These are phyloP conservation scores for Datnioides undecimradiatus DNA, from an alignment of 2,113 vertebrate genomes.

Conservation along the genomic window DNA sequence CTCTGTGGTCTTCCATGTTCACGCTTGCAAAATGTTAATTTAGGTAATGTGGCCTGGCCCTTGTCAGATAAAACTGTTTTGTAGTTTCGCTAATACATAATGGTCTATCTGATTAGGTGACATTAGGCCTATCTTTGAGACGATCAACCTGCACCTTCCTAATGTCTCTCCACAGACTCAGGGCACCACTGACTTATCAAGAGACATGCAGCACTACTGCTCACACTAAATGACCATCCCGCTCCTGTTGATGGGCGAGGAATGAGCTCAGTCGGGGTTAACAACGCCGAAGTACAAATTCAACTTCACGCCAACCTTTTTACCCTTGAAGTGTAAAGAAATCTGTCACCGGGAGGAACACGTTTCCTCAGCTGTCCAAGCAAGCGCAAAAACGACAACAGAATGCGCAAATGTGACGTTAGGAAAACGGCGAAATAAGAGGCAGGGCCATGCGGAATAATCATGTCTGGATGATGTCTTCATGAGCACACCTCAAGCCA, in stretches of 20 bases:
- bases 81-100: slow-evolving; percentile 98
- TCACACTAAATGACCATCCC: slow-evolving; percentile 63
- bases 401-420: slow-evolving; percentile 43
- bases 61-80: slow-evolving; percentile 96
- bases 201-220: slow-evolving; percentile 62
- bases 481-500: slow-evolving; percentile 61
- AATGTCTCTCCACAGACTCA: slow-evolving; percentile 83
- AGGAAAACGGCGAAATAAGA: slow-evolving; percentile 41
- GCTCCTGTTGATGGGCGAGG: slow-evolving; percentile 30
- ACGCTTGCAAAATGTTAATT: slow-evolving; percentile 99
- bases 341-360: background rate
- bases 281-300: too few species aligned
- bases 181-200: slow-evolving; percentile 77
- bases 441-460: slow-evolving; percentile 69
- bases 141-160: slow-evolving; percentile 90
- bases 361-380: slow-evolving; percentile 43
- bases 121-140: slow-evolving; percentile 96
- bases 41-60: slow-evolving; percentile 96
- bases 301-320: too few species aligned
- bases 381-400: slow-evolving; percentile 18
- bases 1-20: slow-evolving; percentile 94
- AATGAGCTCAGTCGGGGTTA: slow-evolving; percentile 63
- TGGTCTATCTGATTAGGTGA: slow-evolving; percentile 98
- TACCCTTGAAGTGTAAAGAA: background rate
- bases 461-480: slow-evolving; percentile 74